Percentiles rank a stretch among this genome's conserved stretches.
Conservation (phyloP, 2,797 vertebrate species). For the Ptychadena robeensis region DNA sequence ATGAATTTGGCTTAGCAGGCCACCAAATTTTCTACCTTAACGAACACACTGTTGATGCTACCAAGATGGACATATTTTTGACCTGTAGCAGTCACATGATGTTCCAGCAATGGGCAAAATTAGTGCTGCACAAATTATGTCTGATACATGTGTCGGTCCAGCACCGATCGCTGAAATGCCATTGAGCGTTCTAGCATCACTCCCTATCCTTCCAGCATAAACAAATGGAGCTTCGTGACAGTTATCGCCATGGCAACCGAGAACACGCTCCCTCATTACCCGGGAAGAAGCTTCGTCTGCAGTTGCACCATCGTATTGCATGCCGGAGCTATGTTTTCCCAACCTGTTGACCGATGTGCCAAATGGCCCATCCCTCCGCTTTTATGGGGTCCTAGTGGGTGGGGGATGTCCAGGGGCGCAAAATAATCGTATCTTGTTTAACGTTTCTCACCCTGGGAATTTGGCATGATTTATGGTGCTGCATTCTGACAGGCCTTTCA, state of each 20-base stretch:
- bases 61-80: too few species aligned
- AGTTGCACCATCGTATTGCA: constrained; percentile 2
- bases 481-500: not conserved
- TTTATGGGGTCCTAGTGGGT: not conserved
- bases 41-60: too few species aligned
- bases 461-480: constrained; percentile 6
- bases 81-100: too few species aligned
- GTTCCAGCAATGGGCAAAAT: too few species aligned
- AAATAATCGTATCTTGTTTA: constrained; percentile 18
- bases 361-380: not conserved
- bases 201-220: constrained; percentile 14
- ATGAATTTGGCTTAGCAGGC: too few species aligned
- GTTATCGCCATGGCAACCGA: constrained; percentile 42
- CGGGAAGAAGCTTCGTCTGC: constrained; percentile 16
- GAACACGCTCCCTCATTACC: constrained; percentile 28
- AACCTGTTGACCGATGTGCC: constrained; percentile 2
- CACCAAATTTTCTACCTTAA: too few species aligned
- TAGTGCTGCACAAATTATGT: not conserved
- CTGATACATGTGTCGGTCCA: not conserved
- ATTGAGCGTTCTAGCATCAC: not conserved
- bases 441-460: not conserved
- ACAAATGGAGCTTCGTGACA: constrained; percentile 49
- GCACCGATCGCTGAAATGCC: not conserved
- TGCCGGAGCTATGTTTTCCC: constrained; percentile 13
- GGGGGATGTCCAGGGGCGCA: not conserved